Evolutionary conservation across 1,140 invertebrate genomes (phyloP).

Genomic region (Idris sp.): DNA sequence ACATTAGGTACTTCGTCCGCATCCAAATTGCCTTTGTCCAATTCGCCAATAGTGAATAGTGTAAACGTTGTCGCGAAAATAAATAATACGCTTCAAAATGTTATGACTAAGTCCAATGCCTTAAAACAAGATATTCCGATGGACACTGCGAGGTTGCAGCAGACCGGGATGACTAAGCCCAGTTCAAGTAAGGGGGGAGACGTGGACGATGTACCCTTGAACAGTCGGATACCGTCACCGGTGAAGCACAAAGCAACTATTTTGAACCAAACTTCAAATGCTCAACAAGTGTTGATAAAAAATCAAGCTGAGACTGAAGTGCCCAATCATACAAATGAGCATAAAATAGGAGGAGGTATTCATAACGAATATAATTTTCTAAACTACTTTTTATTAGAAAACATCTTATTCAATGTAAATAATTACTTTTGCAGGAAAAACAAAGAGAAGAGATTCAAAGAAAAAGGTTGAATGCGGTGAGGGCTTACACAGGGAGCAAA

Average conservation of each 20-base stretch:
- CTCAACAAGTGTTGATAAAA: constrained; percentile 68
- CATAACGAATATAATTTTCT: no score
- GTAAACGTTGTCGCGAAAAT: constrained; percentile 70
- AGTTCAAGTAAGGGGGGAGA: constrained; percentile 73
- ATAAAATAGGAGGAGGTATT: constrained; percentile 78
- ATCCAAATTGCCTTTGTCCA: constrained; percentile 74
- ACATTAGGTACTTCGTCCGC: constrained; percentile 66
- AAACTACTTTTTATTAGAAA: no score
- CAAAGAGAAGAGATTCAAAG: constrained; percentile 79
- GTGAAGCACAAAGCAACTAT: constrained; percentile 72
- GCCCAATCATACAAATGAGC: constrained; percentile 75
- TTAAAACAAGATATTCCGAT: constrained; percentile 73
- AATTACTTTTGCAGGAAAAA: constrained; percentile 69
- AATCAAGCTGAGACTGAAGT: constrained; percentile 70
- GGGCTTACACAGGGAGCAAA: constrained; percentile 75
- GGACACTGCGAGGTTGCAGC: constrained; percentile 65
- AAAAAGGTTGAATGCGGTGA: constrained; percentile 78
- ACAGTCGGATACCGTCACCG: constrained; percentile 77
- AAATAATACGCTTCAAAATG: constrained; percentile 73
- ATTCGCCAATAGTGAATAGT: constrained; percentile 73
- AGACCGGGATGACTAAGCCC: constrained; percentile 63
- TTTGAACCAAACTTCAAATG: constrained; percentile 69
- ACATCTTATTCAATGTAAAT: no score
- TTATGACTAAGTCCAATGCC: constrained; percentile 74
- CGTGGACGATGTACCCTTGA: constrained; percentile 76